Evolutionary conservation across 2,888 invertebrate species (phyloP), one percentile per base, ranked within the genome.

Genomic region (Campaea margaritaria): DNA sequence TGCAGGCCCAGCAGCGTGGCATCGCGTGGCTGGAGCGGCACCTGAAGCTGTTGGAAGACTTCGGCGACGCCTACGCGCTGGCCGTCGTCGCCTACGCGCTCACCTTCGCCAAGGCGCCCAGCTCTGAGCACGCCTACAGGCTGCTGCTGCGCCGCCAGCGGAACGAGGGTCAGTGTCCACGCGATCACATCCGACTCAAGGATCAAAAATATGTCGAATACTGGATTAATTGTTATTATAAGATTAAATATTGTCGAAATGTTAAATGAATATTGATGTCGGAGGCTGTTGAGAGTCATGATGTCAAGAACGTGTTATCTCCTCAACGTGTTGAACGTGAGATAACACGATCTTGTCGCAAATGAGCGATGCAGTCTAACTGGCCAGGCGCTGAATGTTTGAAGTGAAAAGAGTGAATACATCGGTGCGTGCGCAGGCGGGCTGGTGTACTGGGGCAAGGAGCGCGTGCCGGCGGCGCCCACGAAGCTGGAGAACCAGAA

Each of bases 1-100:
- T 96, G 0, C 93, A 95, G 9, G 96, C 97, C 0, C 95, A 96
- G 65, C 95, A 94, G 67, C 94, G 95, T 65, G 98, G 96, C 5
- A 93, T 96, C 27, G 79, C 93, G 28, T 98, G 97, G 95, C 93
- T 98, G 62, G 97, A 98, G 84, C 93, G 95, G 8, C 96, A 97
- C 87, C 93, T 98, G 85, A 95, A 95, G 68, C 92, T 96, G 66
- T 85, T 98, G 52, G 93, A 95, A 69, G 93, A 95, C 53, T 93
- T 93, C 58, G 95, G 95, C 7, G 95, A 95, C 70, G 95, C 98
- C 0, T 97, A 96, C 85, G 96, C 98, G 79, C 94, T 97, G 38
- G 96, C 98, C 7, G 95, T 99, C 43, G 96, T 97, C 0, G 96
- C 98, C 0, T 97, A 98, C 85, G 98, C 99, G 4, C 93, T 99